Evolutionary conservation across 2,888 invertebrate species (phyloP), one percentile per base, ranked within the genome.

Genomic region (Nebria salina): DNA sequence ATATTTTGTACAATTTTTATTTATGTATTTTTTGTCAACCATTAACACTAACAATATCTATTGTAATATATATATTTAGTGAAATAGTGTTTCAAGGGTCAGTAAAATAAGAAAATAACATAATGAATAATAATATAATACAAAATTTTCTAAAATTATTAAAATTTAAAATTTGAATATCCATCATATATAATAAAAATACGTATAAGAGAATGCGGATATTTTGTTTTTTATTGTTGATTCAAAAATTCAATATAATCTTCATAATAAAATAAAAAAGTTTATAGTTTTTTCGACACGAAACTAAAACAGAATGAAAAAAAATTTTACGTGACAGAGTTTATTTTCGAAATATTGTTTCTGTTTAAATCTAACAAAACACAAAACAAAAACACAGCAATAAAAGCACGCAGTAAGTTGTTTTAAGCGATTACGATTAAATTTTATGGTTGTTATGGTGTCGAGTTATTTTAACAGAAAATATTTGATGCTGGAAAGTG

Each of bases 381-480:
- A 72, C 54, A 72, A 72, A 77, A 77, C 65, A 72, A 72, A 25
- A 72, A 77, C 72, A 77, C 34, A 65, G 65, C 66, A 42, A 42
- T 68, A 72, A 77, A 65, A 70, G 72, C 70, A 77, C 70, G 54
- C 34, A 15, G 34, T 72, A 72, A 72, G 72, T 77, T 77, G 72
- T 77, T 72, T 77, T 72, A 72, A 77, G 43, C 77, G 64, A 72
- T 72, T 77, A 64, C 77, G 64, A 72, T 72, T 77, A 64, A 77
- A 15, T 72, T 77, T 54, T 64, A 64, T 77, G 43, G 64, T 64
- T 77, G 72, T 77, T 77, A 15, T 77, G 72, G 70, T 54, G 34
- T 54, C n/a, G 72, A 25, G 65, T 26, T n/a, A 43, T 68, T 77
- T 70, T 77, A 54, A 54, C 54, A 54, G 54, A 54, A 54, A 54